phyloP scores from a whole-genome alignment of 2,113 vertebrate genomes.

The Bubo scandiacus region DNA sequence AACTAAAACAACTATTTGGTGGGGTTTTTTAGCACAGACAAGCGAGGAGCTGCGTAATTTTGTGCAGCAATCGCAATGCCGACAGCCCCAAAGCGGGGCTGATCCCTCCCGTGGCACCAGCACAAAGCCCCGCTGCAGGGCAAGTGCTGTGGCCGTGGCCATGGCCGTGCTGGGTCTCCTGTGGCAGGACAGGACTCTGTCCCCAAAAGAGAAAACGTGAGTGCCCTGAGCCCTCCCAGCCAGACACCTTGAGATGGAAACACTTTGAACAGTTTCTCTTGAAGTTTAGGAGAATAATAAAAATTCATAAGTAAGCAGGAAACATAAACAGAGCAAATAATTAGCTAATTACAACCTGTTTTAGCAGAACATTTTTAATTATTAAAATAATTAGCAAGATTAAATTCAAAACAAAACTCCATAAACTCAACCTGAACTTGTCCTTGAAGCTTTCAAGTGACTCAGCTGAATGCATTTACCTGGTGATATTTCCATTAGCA shows the following conservation, averaged over 20 bases:
- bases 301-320: slow-evolving; percentile 63
- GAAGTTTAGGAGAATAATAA: slow-evolving; percentile 24
- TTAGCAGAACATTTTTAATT: slow-evolving; percentile 71
- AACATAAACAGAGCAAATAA: slow-evolving; percentile 69
- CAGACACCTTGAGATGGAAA: not conserved
- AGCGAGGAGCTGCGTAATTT: not conserved
- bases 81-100: not conserved
- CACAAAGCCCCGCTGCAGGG: not conserved
- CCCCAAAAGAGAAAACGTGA: accelerated
- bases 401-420: slow-evolving; percentile 59
- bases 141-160: accelerated
- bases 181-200: accelerated
- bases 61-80: not conserved
- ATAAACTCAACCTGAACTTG: slow-evolving; percentile 60
- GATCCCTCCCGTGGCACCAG: not conserved
- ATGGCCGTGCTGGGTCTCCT: accelerated
- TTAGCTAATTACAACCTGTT: slow-evolving; percentile 69
- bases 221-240: accelerated
- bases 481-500: slow-evolving; percentile 38
- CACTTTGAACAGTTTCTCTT: not conserved
- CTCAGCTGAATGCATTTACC: slow-evolving; percentile 54
- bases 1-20: slow-evolving; percentile 44
- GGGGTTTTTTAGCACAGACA: slow-evolving; percentile 17
- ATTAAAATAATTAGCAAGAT: slow-evolving; percentile 74
- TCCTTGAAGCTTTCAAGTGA: slow-evolving; percentile 67